These are phyloP conservation scores for Trichopoda pennipes DNA, from an alignment of 2,888 invertebrate species.

Conservation along the genomic window DNA sequence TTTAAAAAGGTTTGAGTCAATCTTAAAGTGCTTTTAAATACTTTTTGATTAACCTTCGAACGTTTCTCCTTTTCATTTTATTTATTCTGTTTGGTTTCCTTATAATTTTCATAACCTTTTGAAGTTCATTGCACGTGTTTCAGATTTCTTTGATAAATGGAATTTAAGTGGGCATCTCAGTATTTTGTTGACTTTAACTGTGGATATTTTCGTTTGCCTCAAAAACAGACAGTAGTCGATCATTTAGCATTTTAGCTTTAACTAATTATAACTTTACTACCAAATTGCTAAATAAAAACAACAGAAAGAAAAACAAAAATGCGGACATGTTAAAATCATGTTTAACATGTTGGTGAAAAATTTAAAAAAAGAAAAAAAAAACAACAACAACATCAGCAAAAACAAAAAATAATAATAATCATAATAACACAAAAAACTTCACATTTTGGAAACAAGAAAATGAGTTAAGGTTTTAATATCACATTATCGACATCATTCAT, in stretches of 20 bases:
- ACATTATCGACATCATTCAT: slow-evolving; percentile 23
- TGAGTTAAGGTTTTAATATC: slow-evolving; percentile 35
- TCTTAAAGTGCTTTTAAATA: no score
- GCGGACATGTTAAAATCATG: slow-evolving; percentile 68
- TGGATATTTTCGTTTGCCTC: not conserved
- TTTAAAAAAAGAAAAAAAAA: slow-evolving; percentile 24
- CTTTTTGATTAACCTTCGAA: no score
- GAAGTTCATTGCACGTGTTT: no score
- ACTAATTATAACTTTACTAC: slow-evolving; percentile 79
- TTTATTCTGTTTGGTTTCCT: no score
- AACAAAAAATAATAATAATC: no score
- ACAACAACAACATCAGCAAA: no score
- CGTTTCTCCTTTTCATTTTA: no score
- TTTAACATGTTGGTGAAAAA: slow-evolving; percentile 66
- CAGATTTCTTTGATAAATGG: no score
- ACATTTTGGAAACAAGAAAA: slow-evolving; percentile 68
- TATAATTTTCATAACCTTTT: no score
- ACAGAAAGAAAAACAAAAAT: slow-evolving; percentile 35
- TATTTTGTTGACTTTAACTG: no score
- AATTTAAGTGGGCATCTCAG: no score
- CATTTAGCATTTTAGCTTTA: slow-evolving; percentile 68
- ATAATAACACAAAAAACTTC: slow-evolving; percentile 28
- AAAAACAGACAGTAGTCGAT: slow-evolving; percentile 53
- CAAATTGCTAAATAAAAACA: slow-evolving; percentile 73
- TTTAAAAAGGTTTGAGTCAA: no score